A percentile compares a stretch with the other conserved stretches of the same genome.
These are phyloP conservation scores for Aurelia sp. DNA, from an alignment of 30 jellyfish, hydroid and myxozoan genomes.

Conservation along the genomic window DNA sequence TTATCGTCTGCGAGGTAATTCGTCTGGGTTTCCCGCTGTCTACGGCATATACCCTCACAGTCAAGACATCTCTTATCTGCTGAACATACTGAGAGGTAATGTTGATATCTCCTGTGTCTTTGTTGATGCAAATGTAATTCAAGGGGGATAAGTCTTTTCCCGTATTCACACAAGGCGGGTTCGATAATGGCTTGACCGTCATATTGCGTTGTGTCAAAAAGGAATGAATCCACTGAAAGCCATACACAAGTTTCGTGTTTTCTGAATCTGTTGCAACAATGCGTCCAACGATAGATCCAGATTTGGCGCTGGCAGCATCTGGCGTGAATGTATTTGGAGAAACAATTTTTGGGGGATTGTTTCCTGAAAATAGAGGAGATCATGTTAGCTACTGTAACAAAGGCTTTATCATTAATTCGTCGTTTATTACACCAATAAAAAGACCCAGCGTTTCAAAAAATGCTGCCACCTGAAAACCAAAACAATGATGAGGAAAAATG, in stretches of 20 bases:
- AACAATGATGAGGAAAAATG: too few relatives aligned
- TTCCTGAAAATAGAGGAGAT: slow-evolving; percentile 17
- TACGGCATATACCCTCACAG: slow-evolving; percentile 23
- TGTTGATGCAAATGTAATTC: slow-evolving; percentile 37
- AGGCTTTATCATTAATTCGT: too few relatives aligned
- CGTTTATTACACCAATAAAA: too few relatives aligned
- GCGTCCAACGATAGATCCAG: slow-evolving; percentile 32
- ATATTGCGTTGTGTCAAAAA: background rate
- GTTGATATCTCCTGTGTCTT: slow-evolving; percentile 49
- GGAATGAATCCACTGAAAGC: slow-evolving; percentile 32
- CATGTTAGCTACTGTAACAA: too few relatives aligned
- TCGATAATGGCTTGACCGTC: background rate
- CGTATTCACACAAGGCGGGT: slow-evolving; percentile 37
- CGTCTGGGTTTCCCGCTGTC: slow-evolving; percentile 66
- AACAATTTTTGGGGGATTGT: slow-evolving; percentile 31
- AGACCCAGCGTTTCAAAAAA: too few relatives aligned
- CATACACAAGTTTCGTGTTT: slow-evolving; percentile 23
- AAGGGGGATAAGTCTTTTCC: slow-evolving; percentile 24
- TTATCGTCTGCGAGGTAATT: background rate
- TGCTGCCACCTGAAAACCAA: too few relatives aligned
- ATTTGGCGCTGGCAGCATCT: background rate
- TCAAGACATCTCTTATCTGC: slow-evolving; percentile 25
- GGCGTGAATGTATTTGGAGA: background rate
- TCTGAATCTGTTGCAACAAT: slow-evolving; percentile 43
- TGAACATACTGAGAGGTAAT: slow-evolving; percentile 31